These are phyloP conservation scores for Chionoecetes opilio DNA, from an alignment of 1,140 invertebrate species.

Conservation along the genomic window DNA sequence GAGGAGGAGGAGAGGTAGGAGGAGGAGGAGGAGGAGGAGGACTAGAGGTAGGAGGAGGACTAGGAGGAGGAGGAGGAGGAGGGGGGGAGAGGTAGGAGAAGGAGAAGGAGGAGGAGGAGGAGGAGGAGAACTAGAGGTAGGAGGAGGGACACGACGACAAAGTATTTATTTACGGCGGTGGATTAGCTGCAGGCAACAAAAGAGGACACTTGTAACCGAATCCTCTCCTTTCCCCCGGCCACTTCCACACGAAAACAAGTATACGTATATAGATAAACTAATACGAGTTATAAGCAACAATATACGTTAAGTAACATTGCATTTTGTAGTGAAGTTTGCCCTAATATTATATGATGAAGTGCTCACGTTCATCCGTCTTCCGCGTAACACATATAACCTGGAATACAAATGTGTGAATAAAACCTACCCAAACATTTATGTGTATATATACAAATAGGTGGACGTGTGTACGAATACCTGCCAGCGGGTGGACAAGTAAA, in stretches of 20 bases:
- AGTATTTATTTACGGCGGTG: background rate
- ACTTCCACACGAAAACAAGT: background rate
- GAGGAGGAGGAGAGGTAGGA: background rate
- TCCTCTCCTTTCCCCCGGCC: background rate
- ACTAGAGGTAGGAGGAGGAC: too few relatives aligned
- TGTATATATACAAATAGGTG: constrained; percentile 9
- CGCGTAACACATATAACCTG: background rate
- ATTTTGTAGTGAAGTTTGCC: background rate
- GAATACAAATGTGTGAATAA: constrained; percentile 9
- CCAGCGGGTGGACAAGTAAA: background rate
- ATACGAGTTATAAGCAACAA: background rate
- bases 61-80: too few relatives aligned
- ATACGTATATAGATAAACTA: background rate
- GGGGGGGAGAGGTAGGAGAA: background rate
- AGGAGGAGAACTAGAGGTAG: background rate
- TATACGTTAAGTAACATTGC: background rate
- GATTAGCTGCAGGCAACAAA: background rate
- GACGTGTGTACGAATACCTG: constrained; percentile 15
- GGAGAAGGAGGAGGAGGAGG: background rate
- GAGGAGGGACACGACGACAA: background rate
- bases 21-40: background rate
- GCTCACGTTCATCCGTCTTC: background rate
- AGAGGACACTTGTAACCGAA: background rate
- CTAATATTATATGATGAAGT: background rate
- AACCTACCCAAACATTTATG: background rate